phyloP scores from a whole-genome alignment of 2,888 invertebrate genomes.

The Rhingia rostrata region DNA sequence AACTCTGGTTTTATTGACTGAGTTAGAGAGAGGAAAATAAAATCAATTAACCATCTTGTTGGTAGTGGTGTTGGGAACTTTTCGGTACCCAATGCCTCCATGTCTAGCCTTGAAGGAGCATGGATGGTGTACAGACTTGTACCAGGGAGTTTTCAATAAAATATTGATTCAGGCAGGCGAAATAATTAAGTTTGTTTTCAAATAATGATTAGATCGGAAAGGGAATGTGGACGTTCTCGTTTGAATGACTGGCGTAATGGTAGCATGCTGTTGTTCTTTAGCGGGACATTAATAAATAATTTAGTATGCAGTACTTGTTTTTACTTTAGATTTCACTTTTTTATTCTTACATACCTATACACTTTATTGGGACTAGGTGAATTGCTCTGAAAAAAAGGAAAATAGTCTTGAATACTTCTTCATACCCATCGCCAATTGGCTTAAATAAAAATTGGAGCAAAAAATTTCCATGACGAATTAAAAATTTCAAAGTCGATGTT shows the following conservation, averaged over 20 bases:
- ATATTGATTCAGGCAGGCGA: conserved; percentile 53
- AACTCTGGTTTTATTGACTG: conserved; percentile 48
- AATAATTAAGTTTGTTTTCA: conserved; percentile 57
- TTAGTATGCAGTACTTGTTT: too few relatives aligned
- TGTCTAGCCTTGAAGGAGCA: conserved; percentile 47
- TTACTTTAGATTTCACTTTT: too few relatives aligned
- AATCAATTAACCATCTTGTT: conserved; percentile 52
- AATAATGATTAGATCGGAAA: conserved; percentile 14
- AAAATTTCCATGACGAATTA: too few relatives aligned
- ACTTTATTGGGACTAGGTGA: too few relatives aligned
- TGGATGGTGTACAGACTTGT: conserved; percentile 37
- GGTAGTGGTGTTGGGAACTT: conserved; percentile 3
- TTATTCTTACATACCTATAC: too few relatives aligned
- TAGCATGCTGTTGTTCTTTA: too few relatives aligned
- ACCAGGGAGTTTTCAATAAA: conserved; percentile 22
- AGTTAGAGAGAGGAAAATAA: conserved; percentile 28
- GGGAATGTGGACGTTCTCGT: conserved; percentile 25
- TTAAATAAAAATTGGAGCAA: too few relatives aligned
- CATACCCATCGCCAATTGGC: too few relatives aligned
- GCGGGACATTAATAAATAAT: too few relatives aligned
- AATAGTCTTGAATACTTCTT: too few relatives aligned
- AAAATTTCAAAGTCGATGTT: too few relatives aligned
- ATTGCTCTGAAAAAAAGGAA: too few relatives aligned
- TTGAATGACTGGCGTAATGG: not conserved
- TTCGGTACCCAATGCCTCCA: conserved; percentile 36